Evolutionary conservation across 2,888 invertebrate genomes (phyloP).

Genomic region (Acrobasis consociella): DNA sequence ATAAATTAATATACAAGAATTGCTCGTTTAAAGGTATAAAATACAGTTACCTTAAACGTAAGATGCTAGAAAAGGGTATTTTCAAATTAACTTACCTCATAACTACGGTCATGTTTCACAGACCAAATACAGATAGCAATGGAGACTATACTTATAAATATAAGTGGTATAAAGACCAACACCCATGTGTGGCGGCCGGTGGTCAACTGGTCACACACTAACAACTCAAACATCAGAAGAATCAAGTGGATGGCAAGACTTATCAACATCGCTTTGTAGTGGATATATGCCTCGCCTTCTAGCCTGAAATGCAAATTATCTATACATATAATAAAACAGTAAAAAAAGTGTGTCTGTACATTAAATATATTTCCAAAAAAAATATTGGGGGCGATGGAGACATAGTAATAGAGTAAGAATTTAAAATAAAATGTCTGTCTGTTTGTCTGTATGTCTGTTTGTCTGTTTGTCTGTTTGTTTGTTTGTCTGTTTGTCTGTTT

Average conservation of each 20-base stretch:
- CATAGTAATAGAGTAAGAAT: no score
- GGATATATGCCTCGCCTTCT: constrained; percentile 97
- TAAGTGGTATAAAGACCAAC: constrained; percentile 96
- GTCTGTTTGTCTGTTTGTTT: no score
- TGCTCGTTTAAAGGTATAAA: no score
- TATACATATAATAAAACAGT: no score
- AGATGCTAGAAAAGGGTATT: background rate
- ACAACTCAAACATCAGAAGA: constrained; percentile 96
- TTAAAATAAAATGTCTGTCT: no score
- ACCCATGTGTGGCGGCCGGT: constrained; percentile 94
- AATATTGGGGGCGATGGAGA: no score
- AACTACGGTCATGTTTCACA: constrained; percentile 98
- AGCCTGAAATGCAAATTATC: constrained; percentile 83
- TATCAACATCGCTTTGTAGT: constrained; percentile 99
- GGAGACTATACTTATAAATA: constrained; percentile 97
- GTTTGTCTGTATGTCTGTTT: no score
- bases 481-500: no score
- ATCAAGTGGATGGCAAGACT: constrained; percentile 97
- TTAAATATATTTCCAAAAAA: no score
- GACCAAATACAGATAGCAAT: constrained; percentile 99
- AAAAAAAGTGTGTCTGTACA: no score
- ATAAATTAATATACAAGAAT: no score
- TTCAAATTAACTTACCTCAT: constrained; percentile 86
- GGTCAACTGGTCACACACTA: constrained; percentile 97
- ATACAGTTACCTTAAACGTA: background rate